These are phyloP conservation scores for Scolanthus callimorphus DNA, from an alignment of 92 coral and sea anemone species.

Conservation along the genomic window DNA sequence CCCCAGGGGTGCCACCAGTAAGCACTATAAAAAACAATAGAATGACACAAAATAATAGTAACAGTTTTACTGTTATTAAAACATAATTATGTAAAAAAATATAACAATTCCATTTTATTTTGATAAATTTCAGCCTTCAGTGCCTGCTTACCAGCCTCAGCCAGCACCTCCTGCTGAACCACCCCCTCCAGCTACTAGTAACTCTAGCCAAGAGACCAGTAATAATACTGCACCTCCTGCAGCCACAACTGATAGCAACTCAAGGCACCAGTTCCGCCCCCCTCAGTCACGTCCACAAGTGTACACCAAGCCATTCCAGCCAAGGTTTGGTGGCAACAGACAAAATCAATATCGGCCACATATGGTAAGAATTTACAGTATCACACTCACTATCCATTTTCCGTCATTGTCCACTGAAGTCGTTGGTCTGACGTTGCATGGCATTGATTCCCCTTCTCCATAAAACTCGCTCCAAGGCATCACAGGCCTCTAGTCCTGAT, in stretches of 20 bases:
- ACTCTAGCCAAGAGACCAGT: conserved; percentile 19
- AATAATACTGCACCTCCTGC: conserved; percentile 7
- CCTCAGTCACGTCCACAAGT: neutral
- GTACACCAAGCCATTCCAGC: conserved; percentile 4
- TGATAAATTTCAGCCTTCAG: neutral
- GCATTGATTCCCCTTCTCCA: too few relatives aligned
- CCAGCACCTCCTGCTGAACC: conserved; percentile 19
- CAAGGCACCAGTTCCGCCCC: neutral
- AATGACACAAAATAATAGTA: neutral
- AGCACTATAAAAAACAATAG: conserved; percentile 13
- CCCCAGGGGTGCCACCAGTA: conserved; percentile 27
- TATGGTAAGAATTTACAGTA: conserved; percentile 14
- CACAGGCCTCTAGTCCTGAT: too few relatives aligned
- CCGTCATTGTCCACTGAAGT: too few relatives aligned
- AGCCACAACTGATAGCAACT: neutral
- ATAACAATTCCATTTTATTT: neutral
- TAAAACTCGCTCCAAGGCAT: too few relatives aligned
- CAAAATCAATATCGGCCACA: conserved; percentile 2
- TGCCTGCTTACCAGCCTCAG: conserved; percentile 6
- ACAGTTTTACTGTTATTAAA: too few relatives aligned
- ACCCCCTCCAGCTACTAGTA: conserved; percentile 27
- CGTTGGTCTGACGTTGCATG: too few relatives aligned
- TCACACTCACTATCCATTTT: too few relatives aligned
- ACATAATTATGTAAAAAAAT: too few relatives aligned
- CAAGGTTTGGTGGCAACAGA: conserved; percentile 6